Percentiles rank a stretch among this genome's conserved stretches.
Conservation (phyloP, 1,140 invertebrate genomes). For the Zaprionus taronus region DNA sequence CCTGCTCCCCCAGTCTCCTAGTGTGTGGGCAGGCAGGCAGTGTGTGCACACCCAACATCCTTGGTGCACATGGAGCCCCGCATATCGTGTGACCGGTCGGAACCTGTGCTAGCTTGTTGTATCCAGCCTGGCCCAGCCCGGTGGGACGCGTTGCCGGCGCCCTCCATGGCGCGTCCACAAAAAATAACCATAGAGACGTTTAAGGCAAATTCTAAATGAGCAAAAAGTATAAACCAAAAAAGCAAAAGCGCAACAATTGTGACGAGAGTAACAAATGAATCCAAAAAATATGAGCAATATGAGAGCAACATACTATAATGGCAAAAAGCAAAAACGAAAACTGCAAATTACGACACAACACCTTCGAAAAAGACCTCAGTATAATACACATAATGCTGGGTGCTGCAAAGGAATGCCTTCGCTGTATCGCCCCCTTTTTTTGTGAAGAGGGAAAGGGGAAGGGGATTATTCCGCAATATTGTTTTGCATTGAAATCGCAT, state of each 20-base stretch:
- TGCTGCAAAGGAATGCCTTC: constrained; percentile 73
- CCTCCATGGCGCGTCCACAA: constrained; percentile 64
- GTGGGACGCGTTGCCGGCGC: constrained; percentile 14
- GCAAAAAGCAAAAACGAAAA: constrained; percentile 80
- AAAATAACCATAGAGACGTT: constrained; percentile 83
- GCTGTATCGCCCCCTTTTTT: constrained; percentile 80
- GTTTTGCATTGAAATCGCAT: constrained; percentile 15
- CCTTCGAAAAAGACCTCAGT: constrained; percentile 80
- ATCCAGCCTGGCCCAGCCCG: constrained; percentile 1
- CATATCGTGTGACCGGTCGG: not conserved
- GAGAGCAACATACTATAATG: constrained; percentile 80
- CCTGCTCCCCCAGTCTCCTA: not conserved
- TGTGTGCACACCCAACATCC: not conserved
- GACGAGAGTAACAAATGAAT: constrained; percentile 72
- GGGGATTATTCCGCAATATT: constrained; percentile 9
- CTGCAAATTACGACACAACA: constrained; percentile 83
- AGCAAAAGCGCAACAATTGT: constrained; percentile 59
- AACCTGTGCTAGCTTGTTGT: constrained; percentile 4
- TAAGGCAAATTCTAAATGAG: constrained; percentile 83
- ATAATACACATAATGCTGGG: constrained; percentile 69
- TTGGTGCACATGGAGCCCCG: not conserved
- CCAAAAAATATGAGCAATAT: constrained; percentile 74
- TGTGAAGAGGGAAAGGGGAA: no score
- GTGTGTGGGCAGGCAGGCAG: not conserved
- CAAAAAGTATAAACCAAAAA: constrained; percentile 78